A percentile compares a stretch with the other conserved stretches of the same genome.
phyloP scores from a whole-genome alignment of 2,797 vertebrate genomes.

The Chaenodraco wilsoni region DNA sequence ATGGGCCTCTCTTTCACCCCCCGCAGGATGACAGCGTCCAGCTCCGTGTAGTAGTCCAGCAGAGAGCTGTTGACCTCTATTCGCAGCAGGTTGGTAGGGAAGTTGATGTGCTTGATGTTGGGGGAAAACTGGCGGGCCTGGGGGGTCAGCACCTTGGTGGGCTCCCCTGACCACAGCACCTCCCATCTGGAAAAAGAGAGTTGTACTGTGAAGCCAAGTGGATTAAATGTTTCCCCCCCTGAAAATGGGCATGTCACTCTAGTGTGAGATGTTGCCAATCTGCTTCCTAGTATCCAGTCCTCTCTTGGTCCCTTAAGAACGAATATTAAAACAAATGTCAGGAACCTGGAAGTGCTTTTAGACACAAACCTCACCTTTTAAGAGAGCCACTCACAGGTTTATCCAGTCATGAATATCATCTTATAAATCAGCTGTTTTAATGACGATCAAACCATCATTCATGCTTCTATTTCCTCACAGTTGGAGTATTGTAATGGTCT shows the following conservation, averaged over 20 bases:
- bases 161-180: conserved; percentile 94
- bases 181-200: conserved; percentile 87
- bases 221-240: background rate
- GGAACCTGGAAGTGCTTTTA: no score
- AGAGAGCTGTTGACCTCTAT: conserved; percentile 96
- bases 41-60: conserved; percentile 96
- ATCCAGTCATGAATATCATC: no score
- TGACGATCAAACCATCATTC: no score
- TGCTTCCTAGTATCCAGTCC: no score
- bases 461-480: no score
- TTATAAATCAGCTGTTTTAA: no score
- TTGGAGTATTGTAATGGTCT: no score
- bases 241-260: background rate
- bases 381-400: no score
- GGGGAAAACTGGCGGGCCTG: conserved; percentile 97
- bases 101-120: conserved; percentile 93
- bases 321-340: no score
- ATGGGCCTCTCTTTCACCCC: conserved; percentile 92
- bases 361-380: no score
- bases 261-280: background rate
- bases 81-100: conserved; percentile 95
- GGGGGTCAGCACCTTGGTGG: conserved; percentile 89
- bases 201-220: background rate
- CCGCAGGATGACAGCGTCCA: conserved; percentile 95
- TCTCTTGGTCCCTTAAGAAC: no score